phyloP scores from a whole-genome alignment of 1,140 invertebrate genomes.

The Drosophila grimshawi region DNA sequence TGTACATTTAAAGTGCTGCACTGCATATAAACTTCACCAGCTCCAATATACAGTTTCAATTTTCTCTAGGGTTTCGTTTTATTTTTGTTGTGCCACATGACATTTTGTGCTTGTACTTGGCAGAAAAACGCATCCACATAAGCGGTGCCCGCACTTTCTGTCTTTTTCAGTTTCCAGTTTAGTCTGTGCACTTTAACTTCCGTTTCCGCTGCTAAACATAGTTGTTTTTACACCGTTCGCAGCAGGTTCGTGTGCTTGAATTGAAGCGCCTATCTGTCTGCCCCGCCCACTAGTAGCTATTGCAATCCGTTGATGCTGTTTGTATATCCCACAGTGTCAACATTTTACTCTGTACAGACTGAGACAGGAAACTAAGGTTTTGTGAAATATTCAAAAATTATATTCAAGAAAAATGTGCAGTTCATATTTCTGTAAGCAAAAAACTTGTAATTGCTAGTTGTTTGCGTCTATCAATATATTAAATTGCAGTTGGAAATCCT shows the following conservation, averaged over 20 bases:
- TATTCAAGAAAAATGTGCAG: not conserved
- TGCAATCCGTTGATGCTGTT: constrained; percentile 48
- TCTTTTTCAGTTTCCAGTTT: constrained; percentile 17
- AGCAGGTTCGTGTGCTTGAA: constrained; percentile 67
- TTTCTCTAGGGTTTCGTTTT: constrained; percentile 26
- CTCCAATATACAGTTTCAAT: constrained; percentile 57
- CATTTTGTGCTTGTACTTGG: constrained; percentile 9
- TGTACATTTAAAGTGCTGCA: constrained; percentile 10
- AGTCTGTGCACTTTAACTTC: constrained; percentile 54
- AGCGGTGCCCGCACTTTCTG: not conserved
- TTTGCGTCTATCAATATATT: too few species aligned
- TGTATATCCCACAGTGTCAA: constrained; percentile 22
- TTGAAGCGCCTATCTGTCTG: constrained; percentile 43
- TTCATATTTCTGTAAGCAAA: too few species aligned
- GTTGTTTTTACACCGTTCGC: constrained; percentile 63
- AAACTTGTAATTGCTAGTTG: too few species aligned
- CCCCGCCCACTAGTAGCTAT: constrained; percentile 1
- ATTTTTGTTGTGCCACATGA: constrained; percentile 18
- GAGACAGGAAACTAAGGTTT: not conserved
- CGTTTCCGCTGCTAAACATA: constrained; percentile 67
- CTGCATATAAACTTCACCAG: constrained; percentile 45
- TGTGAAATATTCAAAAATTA: not conserved
- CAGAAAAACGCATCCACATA: constrained; percentile 6
- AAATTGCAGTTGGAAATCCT: too few species aligned
- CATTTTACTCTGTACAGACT: not conserved